Base-by-base conservation (phyloP, 2,113 vertebrate genomes). In the Cryptotis parvus region DNA sequence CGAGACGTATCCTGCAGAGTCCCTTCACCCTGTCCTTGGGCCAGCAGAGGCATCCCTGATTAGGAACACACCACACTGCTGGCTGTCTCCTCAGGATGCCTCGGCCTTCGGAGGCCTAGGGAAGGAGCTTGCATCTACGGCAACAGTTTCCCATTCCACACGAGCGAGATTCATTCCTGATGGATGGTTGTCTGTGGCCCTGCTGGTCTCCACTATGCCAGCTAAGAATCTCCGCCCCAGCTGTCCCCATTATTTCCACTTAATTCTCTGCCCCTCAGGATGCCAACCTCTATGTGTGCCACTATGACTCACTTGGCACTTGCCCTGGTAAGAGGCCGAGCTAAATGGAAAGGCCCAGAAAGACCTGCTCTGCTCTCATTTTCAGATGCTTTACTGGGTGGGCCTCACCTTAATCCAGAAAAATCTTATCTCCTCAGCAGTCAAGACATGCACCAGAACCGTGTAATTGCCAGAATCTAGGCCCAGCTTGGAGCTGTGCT, bases 261-360 rank as follows among this genome's bases (percentile, higher is more conserved):
- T 26, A 63, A 77, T 90, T 91, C 65, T 83, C 86, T 77, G 69
- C 88, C 88, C 43, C 78, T 84, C 72, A 84, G 91, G 87, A 89
- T 18, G 63, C 63, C 63, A 79, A 77, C 80, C 29, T 79, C 55
- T 68, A 39, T 39, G 1, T 55, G 69, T 77, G 80, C 73, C 2
- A 0, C 49, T 29, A 31, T 89, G 94, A 94, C 77, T 95, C 89
- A 92, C 27, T 89, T 75, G 91, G 81, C 39, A 24, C 65, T 84
- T 84, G 49, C 27, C 55, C 41, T 20, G 3, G 63, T 16, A 31
- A 89, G 55, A 90, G 58, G 69, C 39, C 12, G 81, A 58, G 43
- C 61, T 61, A 87, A 87, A 87, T 87, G 72, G 75, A 68, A 87
- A 83, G 85, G 91, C 61, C 4, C 1, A 84, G 74, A 81, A 79